Evolutionary conservation across 2,888 invertebrate genomes (phyloP), one percentile per base, ranked within the genome.

Genomic region (Xanthia icteritia): DNA sequence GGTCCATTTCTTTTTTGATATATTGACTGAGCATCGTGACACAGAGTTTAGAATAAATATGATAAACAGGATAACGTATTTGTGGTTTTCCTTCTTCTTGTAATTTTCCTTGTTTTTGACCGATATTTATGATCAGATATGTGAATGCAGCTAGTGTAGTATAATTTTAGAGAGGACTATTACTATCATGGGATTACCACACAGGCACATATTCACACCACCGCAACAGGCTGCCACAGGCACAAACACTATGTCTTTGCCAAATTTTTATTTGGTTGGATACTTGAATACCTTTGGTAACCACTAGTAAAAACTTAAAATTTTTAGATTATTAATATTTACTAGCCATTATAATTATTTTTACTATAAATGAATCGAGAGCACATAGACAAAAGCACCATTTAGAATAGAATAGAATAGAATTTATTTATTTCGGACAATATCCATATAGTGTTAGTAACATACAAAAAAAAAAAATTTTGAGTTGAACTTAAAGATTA

Each of bases 61-160:
- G 39, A 74, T 60, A 51, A 74, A 36, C 36, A 74, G 27, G 17
- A 48, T 73, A 48, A 48, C 39, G 39, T 60, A 45, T 76, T 63
- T 63, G 31, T 20, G 9, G n/a, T 20, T 54, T 76, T 76, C 61
- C 74, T 74, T 60, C 23, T 60, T 27, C 13, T 27, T 11, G 23
- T 3, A n/a, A 61, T 75, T 75, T 39, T 42, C 11, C 23, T 4
- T 17, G 5, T 31, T 74, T 61, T 51, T 31, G 13, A n/a, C 17
- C 1, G 9, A 65, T 75, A 48, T 54, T 13, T 23, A 36, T 64
- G 11, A 63, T 63, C 1, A 45, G n/a, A 64, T 36, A 36, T 23
- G 2, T 23, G 2, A 58, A 58, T 58, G 5, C 36, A 48, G 13
- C 36, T 72, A 23, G 9, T 20, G 13, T 23, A 23, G 20, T 42